These are phyloP conservation scores for Erethizon dorsatum DNA, from an alignment of 2,797 vertebrate genomes.

Conservation along the genomic window DNA sequence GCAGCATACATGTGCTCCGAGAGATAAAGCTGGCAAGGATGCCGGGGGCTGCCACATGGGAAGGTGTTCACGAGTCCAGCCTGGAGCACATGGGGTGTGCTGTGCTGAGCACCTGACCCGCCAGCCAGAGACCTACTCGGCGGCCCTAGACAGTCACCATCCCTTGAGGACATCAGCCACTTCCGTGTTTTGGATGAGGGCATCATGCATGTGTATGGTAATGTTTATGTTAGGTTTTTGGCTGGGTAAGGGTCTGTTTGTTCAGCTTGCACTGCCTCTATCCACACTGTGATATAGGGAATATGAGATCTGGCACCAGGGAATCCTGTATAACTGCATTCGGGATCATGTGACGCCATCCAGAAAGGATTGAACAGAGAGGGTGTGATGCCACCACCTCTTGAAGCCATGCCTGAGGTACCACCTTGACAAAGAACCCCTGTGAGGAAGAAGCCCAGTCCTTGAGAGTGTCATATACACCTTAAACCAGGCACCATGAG, in stretches of 20 bases:
- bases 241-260: not conserved
- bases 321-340: not conserved
- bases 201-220: not conserved
- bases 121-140: not conserved
- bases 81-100: not conserved
- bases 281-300: too few species aligned
- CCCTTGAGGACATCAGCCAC: not conserved
- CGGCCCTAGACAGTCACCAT: fast-evolving
- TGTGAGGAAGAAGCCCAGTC: not conserved
- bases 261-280: not conserved
- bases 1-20: not conserved
- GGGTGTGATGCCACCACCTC: not conserved
- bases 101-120: not conserved
- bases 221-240: not conserved
- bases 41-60: not conserved
- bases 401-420: not conserved
- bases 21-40: not conserved
- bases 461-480: not conserved
- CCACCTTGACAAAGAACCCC: not conserved
- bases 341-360: not conserved
- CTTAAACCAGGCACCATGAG: not conserved
- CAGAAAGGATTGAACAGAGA: not conserved
- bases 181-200: not conserved
- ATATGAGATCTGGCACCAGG: not conserved
- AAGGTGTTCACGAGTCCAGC: not conserved